phyloP scores from a whole-genome alignment of 1,140 invertebrate genomes.

The Scaptomyza hsui region DNA sequence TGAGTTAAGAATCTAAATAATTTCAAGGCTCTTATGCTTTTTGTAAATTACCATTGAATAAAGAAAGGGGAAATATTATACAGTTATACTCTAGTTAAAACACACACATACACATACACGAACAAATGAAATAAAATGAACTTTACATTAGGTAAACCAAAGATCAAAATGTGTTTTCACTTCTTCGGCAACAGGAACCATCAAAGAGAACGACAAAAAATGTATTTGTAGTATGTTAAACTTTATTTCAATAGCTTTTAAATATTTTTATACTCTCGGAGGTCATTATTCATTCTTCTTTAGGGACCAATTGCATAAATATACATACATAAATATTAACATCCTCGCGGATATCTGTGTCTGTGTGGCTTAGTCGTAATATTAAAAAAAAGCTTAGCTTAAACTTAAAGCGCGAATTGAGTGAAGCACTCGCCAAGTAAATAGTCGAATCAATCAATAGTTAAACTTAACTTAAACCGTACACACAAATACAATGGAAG shows the following conservation, averaged over 20 bases:
- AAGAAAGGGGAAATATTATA: not conserved
- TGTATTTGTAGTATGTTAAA: constrained; percentile 21
- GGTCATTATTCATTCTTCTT: constrained; percentile 2
- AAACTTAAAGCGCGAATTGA: constrained; percentile 49
- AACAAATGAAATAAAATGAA: constrained; percentile 39
- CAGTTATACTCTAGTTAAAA: constrained; percentile 8
- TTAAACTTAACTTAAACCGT: constrained; percentile 36
- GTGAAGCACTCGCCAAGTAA: constrained; percentile 39
- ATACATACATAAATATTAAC: constrained; percentile 33
- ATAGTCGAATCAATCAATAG: constrained; percentile 22
- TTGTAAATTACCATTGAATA: constrained; percentile 33
- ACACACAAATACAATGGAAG: constrained; percentile 18
- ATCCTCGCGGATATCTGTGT: constrained; percentile 9
- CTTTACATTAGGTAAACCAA: constrained; percentile 34
- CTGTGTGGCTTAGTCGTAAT: constrained; percentile 28
- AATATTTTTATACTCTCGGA: constrained; percentile 35
- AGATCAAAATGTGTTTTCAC: constrained; percentile 8
- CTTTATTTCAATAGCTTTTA: constrained; percentile 39
- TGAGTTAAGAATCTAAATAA: constrained; percentile 11
- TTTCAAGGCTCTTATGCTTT: constrained; percentile 40
- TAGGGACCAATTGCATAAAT: constrained; percentile 11
- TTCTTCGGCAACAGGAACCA: not conserved
- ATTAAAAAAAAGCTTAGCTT: constrained; percentile 73
- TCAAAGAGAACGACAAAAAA: not conserved
- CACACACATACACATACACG: not conserved